Conservation (phyloP, 2,113 vertebrate genomes). For the Pelobates fuscus region DNA sequence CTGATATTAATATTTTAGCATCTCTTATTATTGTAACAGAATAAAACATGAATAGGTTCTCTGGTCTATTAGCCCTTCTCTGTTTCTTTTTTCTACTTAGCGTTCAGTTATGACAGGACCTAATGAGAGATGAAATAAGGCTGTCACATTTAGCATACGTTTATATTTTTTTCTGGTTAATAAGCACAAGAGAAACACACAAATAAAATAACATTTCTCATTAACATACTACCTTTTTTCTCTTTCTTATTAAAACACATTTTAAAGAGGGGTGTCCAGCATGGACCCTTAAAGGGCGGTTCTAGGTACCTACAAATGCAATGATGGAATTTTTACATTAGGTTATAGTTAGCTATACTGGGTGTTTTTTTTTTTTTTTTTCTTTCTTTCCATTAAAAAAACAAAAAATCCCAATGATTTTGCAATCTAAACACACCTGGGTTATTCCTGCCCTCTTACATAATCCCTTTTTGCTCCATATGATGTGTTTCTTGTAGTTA, state of each 20-base stretch:
- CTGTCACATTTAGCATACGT: conserved; percentile 34
- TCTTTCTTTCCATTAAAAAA: too few relatives aligned
- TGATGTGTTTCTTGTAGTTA: too few relatives aligned
- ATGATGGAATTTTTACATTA: too few relatives aligned
- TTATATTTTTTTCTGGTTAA: conserved; percentile 36
- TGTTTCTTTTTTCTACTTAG: conserved; percentile 48
- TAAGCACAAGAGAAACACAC: conserved; percentile 24
- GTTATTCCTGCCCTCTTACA: too few relatives aligned
- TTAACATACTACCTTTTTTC: conserved; percentile 20
- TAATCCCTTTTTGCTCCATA: too few relatives aligned
- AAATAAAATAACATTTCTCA: conserved; percentile 26
- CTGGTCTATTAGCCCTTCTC: conserved; percentile 42
- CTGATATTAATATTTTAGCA: conserved; percentile 61
- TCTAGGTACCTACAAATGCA: too few relatives aligned
- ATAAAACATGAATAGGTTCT: conserved; percentile 53
- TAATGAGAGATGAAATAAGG: conserved; percentile 48
- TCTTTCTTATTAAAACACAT: conserved; percentile 28
- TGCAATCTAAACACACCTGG: too few relatives aligned
- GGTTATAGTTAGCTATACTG: too few relatives aligned
- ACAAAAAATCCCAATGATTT: too few relatives aligned
- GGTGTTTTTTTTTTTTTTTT: too few relatives aligned
- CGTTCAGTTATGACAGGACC: conserved; percentile 14
- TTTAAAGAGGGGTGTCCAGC: too few relatives aligned
- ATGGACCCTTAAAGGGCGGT: too few relatives aligned
- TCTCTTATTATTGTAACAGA: conserved; percentile 58